phyloP scores from a whole-genome alignment of 1,140 invertebrate species.

The Acromyrmex charruanus region DNA sequence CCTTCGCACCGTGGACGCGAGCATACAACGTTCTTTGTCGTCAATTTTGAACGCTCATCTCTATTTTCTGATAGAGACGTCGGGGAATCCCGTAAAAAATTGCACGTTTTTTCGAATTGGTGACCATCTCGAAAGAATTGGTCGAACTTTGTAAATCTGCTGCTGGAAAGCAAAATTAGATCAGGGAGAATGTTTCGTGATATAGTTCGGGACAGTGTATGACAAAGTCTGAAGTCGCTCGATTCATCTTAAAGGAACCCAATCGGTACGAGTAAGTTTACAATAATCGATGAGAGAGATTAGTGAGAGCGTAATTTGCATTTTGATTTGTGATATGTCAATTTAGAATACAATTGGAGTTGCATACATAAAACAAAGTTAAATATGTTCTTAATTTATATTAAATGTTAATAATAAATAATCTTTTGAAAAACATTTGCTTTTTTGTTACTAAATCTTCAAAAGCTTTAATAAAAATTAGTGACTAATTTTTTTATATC shows the following conservation, averaged over 20 bases:
- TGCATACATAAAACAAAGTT: not conserved
- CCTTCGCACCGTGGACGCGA: slow-evolving; percentile 77
- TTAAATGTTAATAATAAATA: not conserved
- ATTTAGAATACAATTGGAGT: not conserved
- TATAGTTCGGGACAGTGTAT: not conserved
- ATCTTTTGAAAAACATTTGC: not conserved
- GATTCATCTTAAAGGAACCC: slow-evolving; percentile 1
- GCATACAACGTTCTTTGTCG: slow-evolving; percentile 65
- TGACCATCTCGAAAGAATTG: not conserved
- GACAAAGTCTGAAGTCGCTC: slow-evolving; percentile 20
- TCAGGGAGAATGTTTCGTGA: not conserved
- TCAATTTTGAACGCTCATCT: slow-evolving; percentile 62
- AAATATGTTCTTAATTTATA: not conserved
- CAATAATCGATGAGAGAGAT: not conserved
- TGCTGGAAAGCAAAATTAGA: not conserved
- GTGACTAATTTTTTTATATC: not conserved
- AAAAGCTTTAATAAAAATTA: slow-evolving; percentile 12
- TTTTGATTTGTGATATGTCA: not conserved
- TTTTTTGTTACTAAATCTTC: not conserved
- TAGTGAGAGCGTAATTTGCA: not conserved
- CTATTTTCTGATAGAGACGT: not conserved
- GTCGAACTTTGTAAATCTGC: not conserved
- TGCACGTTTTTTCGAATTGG: slow-evolving; percentile 21
- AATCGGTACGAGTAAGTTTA: slow-evolving; percentile 28
- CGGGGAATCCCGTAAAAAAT: slow-evolving; percentile 16